These are phyloP conservation scores for Microtus montanus DNA, from an alignment of 2,113 vertebrate genomes.

Conservation along the genomic window DNA sequence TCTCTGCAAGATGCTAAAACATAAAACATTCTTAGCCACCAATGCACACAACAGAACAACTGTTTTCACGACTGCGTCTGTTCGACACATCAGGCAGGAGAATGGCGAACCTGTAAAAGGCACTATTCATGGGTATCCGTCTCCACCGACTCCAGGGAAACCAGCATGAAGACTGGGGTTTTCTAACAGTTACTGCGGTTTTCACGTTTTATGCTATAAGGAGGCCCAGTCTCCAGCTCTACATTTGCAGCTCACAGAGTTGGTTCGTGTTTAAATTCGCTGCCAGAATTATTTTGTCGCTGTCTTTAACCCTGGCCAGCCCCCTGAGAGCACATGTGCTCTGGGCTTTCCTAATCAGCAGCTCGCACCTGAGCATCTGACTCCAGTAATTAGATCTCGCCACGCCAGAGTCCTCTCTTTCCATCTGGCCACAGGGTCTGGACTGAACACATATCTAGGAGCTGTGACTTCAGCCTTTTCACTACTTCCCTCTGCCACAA, in stretches of 20 bases:
- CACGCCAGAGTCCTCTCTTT: neutral
- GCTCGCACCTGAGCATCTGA: conserved; percentile 45
- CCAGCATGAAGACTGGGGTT: neutral
- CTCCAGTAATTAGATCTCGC: conserved; percentile 54
- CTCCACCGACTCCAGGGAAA: conserved; percentile 3
- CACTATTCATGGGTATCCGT: neutral
- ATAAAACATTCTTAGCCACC: conserved; percentile 11
- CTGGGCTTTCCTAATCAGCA: conserved; percentile 63
- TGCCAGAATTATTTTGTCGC: conserved; percentile 56
- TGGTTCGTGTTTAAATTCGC: conserved; percentile 44
- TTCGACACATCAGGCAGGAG: neutral
- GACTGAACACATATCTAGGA: neutral
- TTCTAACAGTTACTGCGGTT: neutral
- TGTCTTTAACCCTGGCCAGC: neutral
- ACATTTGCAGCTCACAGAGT: neutral
- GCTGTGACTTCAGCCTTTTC: neutral
- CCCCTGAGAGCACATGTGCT: neutral
- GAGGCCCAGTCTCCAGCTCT: conserved; percentile 1
- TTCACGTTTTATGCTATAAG: conserved; percentile 15
- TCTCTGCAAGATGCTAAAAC: conserved; percentile 17
- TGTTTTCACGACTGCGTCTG: conserved; percentile 3
- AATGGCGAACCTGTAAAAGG: conserved; percentile 34
- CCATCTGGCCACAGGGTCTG: neutral
- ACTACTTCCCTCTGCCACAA: no score
- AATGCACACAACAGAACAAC: neutral